Percentiles rank a stretch among this genome's conserved stretches.
phyloP scores from a whole-genome alignment of 2,797 vertebrate species.

The Merluccius polli region DNA sequence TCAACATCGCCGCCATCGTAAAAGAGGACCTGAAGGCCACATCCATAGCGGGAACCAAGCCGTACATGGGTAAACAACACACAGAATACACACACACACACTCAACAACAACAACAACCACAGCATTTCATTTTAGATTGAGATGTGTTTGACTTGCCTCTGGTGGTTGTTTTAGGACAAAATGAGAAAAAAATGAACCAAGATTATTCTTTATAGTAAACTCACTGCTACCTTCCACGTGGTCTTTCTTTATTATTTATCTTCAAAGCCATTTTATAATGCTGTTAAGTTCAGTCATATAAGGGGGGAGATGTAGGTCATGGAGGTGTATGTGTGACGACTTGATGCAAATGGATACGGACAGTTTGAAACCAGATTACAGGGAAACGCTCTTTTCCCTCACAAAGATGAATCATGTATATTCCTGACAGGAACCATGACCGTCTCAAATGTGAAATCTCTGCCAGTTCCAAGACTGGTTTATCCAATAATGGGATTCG shows the following conservation, averaged over 20 bases:
- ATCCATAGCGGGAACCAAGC: conserved; percentile 93
- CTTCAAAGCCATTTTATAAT: conserved; percentile 17
- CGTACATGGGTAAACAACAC: conserved; percentile 87
- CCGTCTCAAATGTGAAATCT: not conserved
- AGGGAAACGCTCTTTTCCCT: not conserved
- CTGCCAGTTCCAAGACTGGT: not conserved
- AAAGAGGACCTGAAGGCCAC: conserved; percentile 83
- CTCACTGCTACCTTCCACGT: not conserved
- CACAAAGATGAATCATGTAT: conserved; percentile 1
- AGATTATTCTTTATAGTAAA: not conserved
- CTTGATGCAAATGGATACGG: conserved; percentile 21
- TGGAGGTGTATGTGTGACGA: conserved; percentile 4
- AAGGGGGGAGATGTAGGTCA: not conserved
- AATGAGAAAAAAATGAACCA: conserved; percentile 1
- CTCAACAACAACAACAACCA: not conserved
- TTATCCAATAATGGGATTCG: not conserved
- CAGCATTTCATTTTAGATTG: not conserved
- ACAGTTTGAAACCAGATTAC: conserved; percentile 13
- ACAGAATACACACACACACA: not conserved
- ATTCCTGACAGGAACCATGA: not conserved
- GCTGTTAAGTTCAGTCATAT: conserved; percentile 21
- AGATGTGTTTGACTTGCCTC: not conserved
- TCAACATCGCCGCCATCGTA: conserved; percentile 91
- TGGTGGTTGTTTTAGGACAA: not conserved
- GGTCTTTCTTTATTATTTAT: not conserved